Evolutionary conservation across 2,888 invertebrate species (phyloP), one percentile per base, ranked within the genome.

Genomic region (Pristionchus fissidentatus): DNA sequence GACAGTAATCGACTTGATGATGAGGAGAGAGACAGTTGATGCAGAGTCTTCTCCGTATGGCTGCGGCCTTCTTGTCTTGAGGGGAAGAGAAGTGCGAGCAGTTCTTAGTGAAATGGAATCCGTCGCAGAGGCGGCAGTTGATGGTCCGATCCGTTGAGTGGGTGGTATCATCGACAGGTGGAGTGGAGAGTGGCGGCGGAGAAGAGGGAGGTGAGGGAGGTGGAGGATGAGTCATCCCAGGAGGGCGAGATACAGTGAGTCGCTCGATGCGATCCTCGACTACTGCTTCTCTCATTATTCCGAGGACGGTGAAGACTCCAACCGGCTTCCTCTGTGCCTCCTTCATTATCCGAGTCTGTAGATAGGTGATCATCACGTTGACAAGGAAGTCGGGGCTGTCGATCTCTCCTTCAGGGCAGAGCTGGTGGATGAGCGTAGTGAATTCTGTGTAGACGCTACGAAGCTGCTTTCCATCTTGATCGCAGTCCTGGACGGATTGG

Each of bases 341-440:
- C 73, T 73, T 73, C 73, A 73, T 73, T 7, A 73, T 46, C 1
- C 46, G 13, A 0, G 46, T 43, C 46, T 73, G 43, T 1, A 73
- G 73, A 1, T 2, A 73, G 43, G 73, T 73, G 46, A 73, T 73
- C 38, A 73, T 73, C 19, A 73, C 22, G 43, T 73, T 73, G 43
- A 73, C 73, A 15, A 73, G 22, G 73, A 73, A 73, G 29, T 73
- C 73, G 29, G 73, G 73, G 43, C 43, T 46, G 73, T 73, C 73
- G 29, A 3, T 3, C 3, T 73, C 73, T 73, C 73, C 73, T 10
- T 73, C 46, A 13, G 73, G 73, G 7, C 73, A 73, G 26, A 73
- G 73, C 19, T 73, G 73, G 22, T 73, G 46, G 3, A 73, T 46
- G 43, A 73, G n/a, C 5, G 73, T 46, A 15, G 46, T 73, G 43